These are phyloP conservation scores for Seriola quinqueradiata DNA, from an alignment of 2,113 vertebrate species.

Conservation along the genomic window DNA sequence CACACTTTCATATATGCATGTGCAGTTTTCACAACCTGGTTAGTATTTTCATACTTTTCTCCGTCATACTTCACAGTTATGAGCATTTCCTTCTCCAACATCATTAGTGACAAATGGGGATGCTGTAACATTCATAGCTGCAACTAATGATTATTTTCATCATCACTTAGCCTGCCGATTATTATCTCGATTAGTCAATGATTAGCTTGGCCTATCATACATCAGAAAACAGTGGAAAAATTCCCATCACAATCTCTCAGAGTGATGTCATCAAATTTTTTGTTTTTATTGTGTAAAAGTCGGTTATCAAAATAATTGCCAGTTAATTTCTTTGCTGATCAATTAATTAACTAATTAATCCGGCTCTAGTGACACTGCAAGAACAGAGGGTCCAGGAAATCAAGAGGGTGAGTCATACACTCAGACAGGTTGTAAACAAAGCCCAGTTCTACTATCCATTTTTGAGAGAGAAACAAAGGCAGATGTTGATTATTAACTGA, in stretches of 20 bases:
- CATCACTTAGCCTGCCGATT: background rate
- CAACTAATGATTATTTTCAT: background rate
- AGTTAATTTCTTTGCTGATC: background rate
- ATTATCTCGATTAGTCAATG: too few species aligned
- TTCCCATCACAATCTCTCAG: background rate
- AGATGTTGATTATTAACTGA: background rate
- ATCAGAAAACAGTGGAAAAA: slow-evolving; percentile 1
- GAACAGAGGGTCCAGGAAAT: background rate
- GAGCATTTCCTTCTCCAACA: background rate
- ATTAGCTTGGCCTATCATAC: background rate
- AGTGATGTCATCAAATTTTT: background rate
- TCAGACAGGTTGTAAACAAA: background rate
- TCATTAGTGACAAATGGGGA: background rate
- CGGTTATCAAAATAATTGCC: background rate
- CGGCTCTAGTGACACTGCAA: background rate
- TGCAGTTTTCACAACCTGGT: background rate
- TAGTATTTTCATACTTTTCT: background rate
- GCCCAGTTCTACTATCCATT: background rate
- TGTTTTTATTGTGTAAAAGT: too few species aligned
- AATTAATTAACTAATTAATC: background rate
- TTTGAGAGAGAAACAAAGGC: background rate
- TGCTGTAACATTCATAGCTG: background rate
- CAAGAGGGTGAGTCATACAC: background rate
- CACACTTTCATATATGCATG: background rate
- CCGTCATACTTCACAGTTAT: background rate